A percentile compares a stretch with the other conserved stretches of the same genome.
These are phyloP conservation scores for Steinernema feltiae DNA, from an alignment of 1,140 invertebrate genomes.

Conservation along the genomic window DNA sequence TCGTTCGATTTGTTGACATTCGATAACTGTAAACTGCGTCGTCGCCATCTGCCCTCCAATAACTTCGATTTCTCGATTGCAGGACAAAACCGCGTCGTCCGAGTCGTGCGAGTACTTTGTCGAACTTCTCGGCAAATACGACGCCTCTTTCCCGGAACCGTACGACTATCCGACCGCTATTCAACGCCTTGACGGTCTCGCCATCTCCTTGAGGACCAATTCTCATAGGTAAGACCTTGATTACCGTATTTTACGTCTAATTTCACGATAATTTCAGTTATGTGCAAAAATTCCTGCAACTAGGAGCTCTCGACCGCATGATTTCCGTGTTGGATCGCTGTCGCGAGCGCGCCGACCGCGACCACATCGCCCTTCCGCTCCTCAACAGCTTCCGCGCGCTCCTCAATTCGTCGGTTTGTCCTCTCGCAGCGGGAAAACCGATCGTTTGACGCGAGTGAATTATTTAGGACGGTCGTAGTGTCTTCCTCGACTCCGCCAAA, in stretches of 20 bases:
- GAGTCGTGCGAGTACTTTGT: not conserved
- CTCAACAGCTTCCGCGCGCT: constrained; percentile 40
- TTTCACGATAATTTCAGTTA: constrained; percentile 23
- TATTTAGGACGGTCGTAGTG: constrained; percentile 38
- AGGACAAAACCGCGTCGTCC: not conserved
- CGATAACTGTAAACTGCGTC: not conserved
- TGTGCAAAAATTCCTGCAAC: constrained; percentile 38
- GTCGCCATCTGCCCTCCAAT: not conserved
- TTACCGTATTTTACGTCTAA: not conserved
- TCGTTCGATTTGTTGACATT: not conserved
- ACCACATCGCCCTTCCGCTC: constrained; percentile 39
- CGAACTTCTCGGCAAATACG: constrained; percentile 9
- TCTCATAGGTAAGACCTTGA: not conserved
- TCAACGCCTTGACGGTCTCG: not conserved
- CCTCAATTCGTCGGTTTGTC: constrained; percentile 43
- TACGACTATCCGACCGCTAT: constrained; percentile 12
- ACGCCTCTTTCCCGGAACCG: constrained; percentile 17
- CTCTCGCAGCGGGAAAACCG: not conserved
- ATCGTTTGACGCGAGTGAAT: not conserved
- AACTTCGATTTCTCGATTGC: not conserved
- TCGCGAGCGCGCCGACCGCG: constrained; percentile 33
- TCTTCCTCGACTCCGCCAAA: constrained; percentile 36
- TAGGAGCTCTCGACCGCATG: constrained; percentile 32
- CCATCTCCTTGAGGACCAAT: not conserved
- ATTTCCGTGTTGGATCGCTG: constrained; percentile 26